These are phyloP conservation scores for Peromyscus aztecus DNA, from an alignment of 2,797 vertebrate species.

Conservation along the genomic window DNA sequence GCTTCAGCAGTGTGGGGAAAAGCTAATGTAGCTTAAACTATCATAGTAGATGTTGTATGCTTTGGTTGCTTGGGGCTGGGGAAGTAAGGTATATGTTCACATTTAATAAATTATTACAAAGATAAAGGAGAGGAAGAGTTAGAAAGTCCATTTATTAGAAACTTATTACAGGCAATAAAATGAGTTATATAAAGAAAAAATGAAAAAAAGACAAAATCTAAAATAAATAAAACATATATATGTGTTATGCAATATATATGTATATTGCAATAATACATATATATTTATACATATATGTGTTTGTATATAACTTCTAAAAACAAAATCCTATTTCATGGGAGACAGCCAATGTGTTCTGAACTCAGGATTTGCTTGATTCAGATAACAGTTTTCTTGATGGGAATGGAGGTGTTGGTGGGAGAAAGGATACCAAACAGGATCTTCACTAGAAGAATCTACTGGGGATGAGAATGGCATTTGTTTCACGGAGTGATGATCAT, in stretches of 20 bases:
- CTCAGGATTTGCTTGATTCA: background rate
- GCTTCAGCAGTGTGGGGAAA: background rate
- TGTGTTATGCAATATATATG: background rate
- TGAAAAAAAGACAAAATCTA: background rate
- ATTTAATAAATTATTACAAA: background rate
- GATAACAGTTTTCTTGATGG: background rate
- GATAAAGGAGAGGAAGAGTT: background rate
- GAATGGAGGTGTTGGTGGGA: background rate
- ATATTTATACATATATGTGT: too few relatives aligned
- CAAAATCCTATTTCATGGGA: background rate
- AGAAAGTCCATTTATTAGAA: slow-evolving; percentile 4
- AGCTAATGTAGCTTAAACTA: slow-evolving; percentile 15
- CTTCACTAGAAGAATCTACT: background rate
- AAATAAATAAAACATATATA: slow-evolving; percentile 18
- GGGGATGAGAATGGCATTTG: background rate
- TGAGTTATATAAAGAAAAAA: slow-evolving; percentile 28
- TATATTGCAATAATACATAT: background rate
- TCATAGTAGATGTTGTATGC: background rate
- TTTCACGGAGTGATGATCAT: background rate
- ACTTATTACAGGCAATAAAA: background rate
- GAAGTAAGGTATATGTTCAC: background rate
- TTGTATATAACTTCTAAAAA: background rate
- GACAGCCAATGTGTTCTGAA: background rate
- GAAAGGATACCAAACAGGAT: background rate
- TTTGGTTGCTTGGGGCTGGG: background rate